phyloP scores from a whole-genome alignment of 2,797 vertebrate genomes.

The Halcyon badia region DNA sequence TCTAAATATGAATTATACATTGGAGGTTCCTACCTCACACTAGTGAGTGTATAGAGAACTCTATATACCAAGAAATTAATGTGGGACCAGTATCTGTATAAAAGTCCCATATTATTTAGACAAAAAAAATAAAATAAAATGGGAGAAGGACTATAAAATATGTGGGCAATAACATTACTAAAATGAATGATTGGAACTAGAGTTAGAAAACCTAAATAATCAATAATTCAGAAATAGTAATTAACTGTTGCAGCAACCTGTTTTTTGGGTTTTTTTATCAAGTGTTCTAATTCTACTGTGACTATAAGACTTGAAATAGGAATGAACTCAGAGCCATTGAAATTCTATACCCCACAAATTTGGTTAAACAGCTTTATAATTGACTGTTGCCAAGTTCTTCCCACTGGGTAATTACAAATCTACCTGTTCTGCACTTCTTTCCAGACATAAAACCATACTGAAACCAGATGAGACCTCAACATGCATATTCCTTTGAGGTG shows the following conservation, averaged over 20 bases:
- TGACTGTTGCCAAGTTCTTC: neutral
- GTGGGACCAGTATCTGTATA: neutral
- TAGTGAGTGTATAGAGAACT: neutral
- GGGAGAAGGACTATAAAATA: neutral
- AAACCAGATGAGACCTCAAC: neutral
- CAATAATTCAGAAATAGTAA: neutral
- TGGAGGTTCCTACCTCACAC: neutral
- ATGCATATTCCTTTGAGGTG: neutral
- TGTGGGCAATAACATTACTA: neutral
- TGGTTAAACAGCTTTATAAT: neutral
- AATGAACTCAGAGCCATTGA: neutral
- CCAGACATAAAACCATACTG: neutral
- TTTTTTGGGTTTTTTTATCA: neutral
- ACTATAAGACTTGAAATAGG: neutral
- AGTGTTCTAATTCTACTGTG: neutral
- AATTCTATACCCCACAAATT: neutral
- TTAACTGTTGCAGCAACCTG: neutral
- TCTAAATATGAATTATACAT: neutral
- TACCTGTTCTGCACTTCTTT: neutral
- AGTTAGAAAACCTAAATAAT: neutral
- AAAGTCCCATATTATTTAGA: neutral
- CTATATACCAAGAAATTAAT: neutral
- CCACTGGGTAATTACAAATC: neutral
- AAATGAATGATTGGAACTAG: neutral
- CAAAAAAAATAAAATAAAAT: too few relatives aligned